Base-by-base conservation (phyloP, 2,888 invertebrate genomes). In the Onthophagus sagittarius region DNA sequence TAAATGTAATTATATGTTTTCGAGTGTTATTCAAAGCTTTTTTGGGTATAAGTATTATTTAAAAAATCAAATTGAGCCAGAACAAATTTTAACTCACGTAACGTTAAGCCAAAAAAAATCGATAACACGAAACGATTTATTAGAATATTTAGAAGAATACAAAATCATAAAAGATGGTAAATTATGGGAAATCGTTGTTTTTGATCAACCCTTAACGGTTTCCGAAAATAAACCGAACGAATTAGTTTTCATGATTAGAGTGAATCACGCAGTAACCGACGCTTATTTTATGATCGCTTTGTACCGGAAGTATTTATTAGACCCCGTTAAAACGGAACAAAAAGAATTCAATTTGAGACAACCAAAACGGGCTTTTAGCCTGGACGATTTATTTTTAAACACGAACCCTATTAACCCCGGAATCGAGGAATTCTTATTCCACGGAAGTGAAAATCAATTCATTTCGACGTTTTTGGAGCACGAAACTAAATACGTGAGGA, bases 241-340 rank as follows among this genome's bases (percentile, higher is more conserved):
- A 13, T 31, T 23, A 32, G 32, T 67, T 31, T 15, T 67, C 31
- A 67, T 67, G 67, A 67, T 67, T n/a, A 67, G 67, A 23, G 32
- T 67, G n/a, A 67, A 67, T 67, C 67, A 67, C 7, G 7, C 31
- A 6, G 67, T 67, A n/a, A 67, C 67, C 4, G 67, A 67, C 7
- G 67, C 67, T n/a, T 67, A 31, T 67, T 67, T 31, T 23, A 67
- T 67, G 67, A 67, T 67, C 7, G 67, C 67, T 32, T 23, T 67
- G 23, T 67, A 31, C 31, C 23, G 23, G 9, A 67, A 67, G 23
- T 67, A 67, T 23, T 32, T 67, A 5, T 32, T 31, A 11, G 67
- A 67, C 31, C 67, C 67, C 5, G 23, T 7, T 7, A 32, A 15
- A 15, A 15, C 67, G 32, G 67, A 23, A 13, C 23, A 67, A 31